Conservation (phyloP, 2,113 vertebrate genomes). For the Eclectus roratus region DNA sequence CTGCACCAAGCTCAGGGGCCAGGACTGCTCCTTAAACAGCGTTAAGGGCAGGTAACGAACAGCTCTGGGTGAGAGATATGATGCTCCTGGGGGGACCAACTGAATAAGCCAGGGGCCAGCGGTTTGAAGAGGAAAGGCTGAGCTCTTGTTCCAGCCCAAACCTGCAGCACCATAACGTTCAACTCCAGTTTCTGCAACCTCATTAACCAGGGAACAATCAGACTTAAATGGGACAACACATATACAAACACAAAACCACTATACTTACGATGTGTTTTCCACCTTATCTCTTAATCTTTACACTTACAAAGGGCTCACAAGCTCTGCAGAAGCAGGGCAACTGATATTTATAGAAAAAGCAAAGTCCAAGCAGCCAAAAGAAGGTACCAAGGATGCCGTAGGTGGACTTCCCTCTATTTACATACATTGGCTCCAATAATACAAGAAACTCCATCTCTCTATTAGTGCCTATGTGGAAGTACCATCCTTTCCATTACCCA, state of each 20-base stretch:
- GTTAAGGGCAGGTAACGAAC: not conserved
- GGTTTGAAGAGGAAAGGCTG: not conserved
- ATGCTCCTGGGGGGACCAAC: not conserved
- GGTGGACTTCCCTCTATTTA: not conserved
- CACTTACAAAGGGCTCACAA: not conserved
- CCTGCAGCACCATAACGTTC: not conserved
- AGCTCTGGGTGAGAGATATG: not conserved
- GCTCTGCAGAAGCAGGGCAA: not conserved
- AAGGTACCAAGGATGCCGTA: not conserved
- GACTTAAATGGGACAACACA: not conserved
- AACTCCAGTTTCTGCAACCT: not conserved
- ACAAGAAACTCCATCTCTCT: not conserved
- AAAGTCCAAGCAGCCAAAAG: not conserved
- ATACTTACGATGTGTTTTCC: not conserved
- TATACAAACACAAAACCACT: not conserved
- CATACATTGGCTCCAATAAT: not conserved
- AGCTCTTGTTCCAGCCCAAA: not conserved
- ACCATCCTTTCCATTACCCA: not conserved
- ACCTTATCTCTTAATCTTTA: not conserved
- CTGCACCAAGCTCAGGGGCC: not conserved
- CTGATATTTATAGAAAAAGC: not conserved
- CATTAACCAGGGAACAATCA: not conserved
- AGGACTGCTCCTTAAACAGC: not conserved
- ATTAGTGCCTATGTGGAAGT: not conserved
- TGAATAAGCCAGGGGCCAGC: not conserved